Base-by-base conservation (phyloP, 2,888 invertebrate species). In the Caenorhabditis drosophilae region DNA sequence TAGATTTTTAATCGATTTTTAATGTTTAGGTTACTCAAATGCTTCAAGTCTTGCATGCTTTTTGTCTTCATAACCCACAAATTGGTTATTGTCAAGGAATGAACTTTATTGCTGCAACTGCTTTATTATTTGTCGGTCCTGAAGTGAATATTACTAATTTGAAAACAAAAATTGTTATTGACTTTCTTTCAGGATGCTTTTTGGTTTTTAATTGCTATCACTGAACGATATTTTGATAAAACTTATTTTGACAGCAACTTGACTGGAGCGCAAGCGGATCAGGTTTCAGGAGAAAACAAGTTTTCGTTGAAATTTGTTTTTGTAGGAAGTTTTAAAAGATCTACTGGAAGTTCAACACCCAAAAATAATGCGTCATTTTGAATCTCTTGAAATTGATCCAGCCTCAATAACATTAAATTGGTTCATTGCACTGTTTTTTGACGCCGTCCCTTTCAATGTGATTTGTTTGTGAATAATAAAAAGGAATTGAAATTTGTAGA, bases 61-160 rank as follows among this genome's bases (percentile, higher is more conserved):
- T 86, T 77, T 87, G 87, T 78, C 82, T 87, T 25, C 87, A 87
- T 78, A 87, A 86, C 71, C 85, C 86, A 12, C 75, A 76, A 12
- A 79, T 86, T 31, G 87, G 87, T 15, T 87, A 87, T 75, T 87
- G 87, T 68, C 87, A 87, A 81, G 87, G 87, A 31, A 87, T 87
- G 86, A 87, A 87, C 80, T 87, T 87, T 78, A 83, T 87, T 22
- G 86, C 85, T 1, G 87, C 85, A 23, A 86, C 87, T 77, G 83
- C 84, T 3, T 83, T 87, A 0, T 81, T 87, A 20, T 86, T 87
- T 63, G 83, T 87, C 70, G 85, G 86, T 52, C 84, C 87, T 1
- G 86, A 87, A 25, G 61, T 61, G 4, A n/a, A n/a, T n/a, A n/a
- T n/a, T n/a, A n/a, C n/a, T n/a, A n/a, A n/a, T n/a, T n/a, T n/a